Conservation (phyloP, 1,140 invertebrate genomes). For the Gonatopus flavifemur region DNA sequence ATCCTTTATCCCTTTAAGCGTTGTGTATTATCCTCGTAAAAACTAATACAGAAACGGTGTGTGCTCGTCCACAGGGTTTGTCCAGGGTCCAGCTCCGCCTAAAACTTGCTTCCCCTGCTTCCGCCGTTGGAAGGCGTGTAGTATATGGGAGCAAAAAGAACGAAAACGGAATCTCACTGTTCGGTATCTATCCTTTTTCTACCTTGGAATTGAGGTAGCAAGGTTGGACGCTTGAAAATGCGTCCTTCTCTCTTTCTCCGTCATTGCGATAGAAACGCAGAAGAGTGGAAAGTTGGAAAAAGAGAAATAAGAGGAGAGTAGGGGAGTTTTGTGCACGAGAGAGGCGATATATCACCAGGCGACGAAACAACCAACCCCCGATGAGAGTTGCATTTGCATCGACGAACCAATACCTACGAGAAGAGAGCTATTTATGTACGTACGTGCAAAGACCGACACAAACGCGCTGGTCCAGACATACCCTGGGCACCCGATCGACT, state of each 20-base stretch:
- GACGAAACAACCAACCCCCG: conserved; percentile 51
- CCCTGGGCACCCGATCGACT: conserved; percentile 35
- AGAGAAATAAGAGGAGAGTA: conserved; percentile 6
- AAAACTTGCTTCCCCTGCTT: conserved; percentile 45
- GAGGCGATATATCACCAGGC: conserved; percentile 48
- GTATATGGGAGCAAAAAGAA: background rate
- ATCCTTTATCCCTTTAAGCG: conserved; percentile 59
- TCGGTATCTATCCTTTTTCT: background rate
- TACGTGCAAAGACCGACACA: conserved; percentile 18
- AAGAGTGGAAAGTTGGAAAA: conserved; percentile 11
- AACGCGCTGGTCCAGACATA: conserved; percentile 10
- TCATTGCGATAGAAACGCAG: conserved; percentile 8
- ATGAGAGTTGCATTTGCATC: conserved; percentile 52
- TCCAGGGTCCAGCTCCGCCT: conserved; percentile 38
- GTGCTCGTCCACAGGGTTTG: too few species aligned
- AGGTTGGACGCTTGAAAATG: conserved; percentile 43
- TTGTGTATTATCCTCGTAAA: conserved; percentile 60
- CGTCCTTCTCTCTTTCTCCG: conserved; percentile 18
- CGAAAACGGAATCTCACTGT: background rate
- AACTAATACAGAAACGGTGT: conserved; percentile 51
- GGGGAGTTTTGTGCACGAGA: conserved; percentile 31
- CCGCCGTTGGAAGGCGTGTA: conserved; percentile 1
- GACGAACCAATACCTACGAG: conserved; percentile 29
- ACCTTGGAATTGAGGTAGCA: background rate
- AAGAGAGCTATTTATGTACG: conserved; percentile 2